Evolutionary conservation across 2,888 invertebrate species (phyloP), one percentile per base, ranked within the genome.

Genomic region (Heliconius aoede): DNA sequence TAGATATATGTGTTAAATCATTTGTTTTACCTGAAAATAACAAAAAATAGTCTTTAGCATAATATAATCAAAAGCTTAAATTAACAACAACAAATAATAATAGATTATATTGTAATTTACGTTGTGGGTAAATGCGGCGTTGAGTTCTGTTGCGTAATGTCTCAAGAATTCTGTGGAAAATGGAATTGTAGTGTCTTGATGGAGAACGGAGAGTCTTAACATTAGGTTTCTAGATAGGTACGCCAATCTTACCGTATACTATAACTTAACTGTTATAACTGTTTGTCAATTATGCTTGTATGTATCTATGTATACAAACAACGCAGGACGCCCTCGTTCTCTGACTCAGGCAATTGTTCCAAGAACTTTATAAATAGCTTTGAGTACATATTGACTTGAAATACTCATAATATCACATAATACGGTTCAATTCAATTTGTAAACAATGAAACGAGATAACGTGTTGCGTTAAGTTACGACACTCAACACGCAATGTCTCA

Each of bases 271-370:
- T n/a, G n/a, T n/a, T 55, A 9, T 55, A 8, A 55, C 18, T 55
- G 4, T 55, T n/a, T 55, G n/a, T 55, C 55, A 55, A 55, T 9
- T 9, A 9, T 9, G n/a, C 9, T 9, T 18, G n/a, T 36, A 36
- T 15, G 15, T 67, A 40, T n/a, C n/a, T n/a, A n/a, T 15, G 3
- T 46, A 26, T 36, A 64, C n/a, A 30, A 21, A 18, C 30, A 69
- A 24, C 30, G 55, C 61, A 72, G 18, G 60, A 24, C 72, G 36
- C 72, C 81, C 80, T 74, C 55, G 79, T 77, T 77, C 72, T 72
- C 79, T 83, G 83, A 84, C 84, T 84, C 81, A 83, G 79, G 8
- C 82, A 81, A 83, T 82, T 81, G 80, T 83, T 83, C 84, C 76
- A 72, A 74, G 82, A 83, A 83, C 73, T 75, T 77, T 79, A 73